Percentiles rank a stretch among this genome's conserved stretches.
phyloP scores from a whole-genome alignment of 92 coral and sea anemone genomes.

The Bergia sp. region DNA sequence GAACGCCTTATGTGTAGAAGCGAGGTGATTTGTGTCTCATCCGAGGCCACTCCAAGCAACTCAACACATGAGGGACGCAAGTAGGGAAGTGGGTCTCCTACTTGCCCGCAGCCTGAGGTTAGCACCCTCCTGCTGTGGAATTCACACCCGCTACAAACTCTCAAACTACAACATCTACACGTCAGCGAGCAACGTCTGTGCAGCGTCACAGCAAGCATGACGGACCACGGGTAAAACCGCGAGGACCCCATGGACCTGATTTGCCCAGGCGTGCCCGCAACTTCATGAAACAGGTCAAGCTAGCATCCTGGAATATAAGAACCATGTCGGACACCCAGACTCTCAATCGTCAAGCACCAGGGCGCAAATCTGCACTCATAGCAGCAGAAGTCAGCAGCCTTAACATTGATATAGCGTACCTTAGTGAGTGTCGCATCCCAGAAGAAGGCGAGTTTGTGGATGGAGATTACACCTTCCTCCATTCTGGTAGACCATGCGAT shows the following conservation, averaged over 20 bases:
- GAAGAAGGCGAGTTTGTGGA: background rate
- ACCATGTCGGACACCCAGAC: background rate
- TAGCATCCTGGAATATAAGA: background rate
- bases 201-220: background rate
- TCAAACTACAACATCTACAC: too few relatives aligned
- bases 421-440: slow-evolving; percentile 1
- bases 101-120: slow-evolving; percentile 1
- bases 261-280: background rate
- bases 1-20: background rate
- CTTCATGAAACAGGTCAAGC: background rate
- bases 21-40: slow-evolving; percentile 4
- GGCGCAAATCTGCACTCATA: background rate
- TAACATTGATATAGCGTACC: background rate
- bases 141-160: background rate
- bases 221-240: background rate
- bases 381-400: background rate
- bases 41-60: background rate
- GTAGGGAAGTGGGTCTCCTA: slow-evolving; percentile 10
- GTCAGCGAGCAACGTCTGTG: background rate
- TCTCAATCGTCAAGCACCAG: background rate
- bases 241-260: background rate
- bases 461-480: background rate
- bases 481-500: background rate
- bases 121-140: slow-evolving; percentile 7
- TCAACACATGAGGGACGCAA: background rate